These are phyloP conservation scores for Aphelenchoides bicaudatus DNA, from an alignment of 2,888 invertebrate species.

Conservation along the genomic window DNA sequence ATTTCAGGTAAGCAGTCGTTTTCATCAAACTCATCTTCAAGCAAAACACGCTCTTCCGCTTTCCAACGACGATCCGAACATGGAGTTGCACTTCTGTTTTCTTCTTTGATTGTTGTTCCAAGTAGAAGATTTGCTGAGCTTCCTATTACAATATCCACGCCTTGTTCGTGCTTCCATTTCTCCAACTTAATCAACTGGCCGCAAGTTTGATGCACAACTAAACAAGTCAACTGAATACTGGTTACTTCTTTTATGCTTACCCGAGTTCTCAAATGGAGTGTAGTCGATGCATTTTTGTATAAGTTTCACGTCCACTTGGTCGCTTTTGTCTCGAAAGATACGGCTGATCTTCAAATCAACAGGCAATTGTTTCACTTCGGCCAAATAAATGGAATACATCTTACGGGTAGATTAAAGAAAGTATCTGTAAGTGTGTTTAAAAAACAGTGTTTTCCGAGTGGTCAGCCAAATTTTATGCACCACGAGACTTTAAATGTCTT, in stretches of 20 bases:
- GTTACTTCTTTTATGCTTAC: slow-evolving; percentile 5
- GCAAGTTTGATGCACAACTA: slow-evolving; percentile 27
- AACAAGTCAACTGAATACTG: neutral
- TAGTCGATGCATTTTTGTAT: slow-evolving; percentile 16
- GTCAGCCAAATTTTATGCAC: too few species aligned
- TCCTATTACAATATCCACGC: neutral
- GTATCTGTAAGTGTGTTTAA: too few species aligned
- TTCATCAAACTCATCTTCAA: slow-evolving; percentile 8
- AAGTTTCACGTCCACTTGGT: slow-evolving; percentile 14
- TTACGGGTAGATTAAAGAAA: neutral
- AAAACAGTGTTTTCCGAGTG: too few species aligned
- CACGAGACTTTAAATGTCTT: too few species aligned
- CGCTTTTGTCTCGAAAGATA: neutral
- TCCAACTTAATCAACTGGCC: slow-evolving; percentile 19
- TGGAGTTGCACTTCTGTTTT: slow-evolving; percentile 1
- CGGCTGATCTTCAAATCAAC: slow-evolving; percentile 6
- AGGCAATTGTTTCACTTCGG: neutral
- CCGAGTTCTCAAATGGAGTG: slow-evolving; percentile 13
- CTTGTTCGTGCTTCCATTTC: neutral
- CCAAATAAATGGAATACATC: slow-evolving; percentile 8
- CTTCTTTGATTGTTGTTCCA: slow-evolving; percentile 11
- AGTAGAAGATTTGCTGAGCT: slow-evolving; percentile 9
- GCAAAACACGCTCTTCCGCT: neutral
- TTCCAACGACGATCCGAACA: slow-evolving; percentile 4
- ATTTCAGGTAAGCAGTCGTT: neutral